Evolutionary conservation across 2,888 invertebrate genomes (phyloP).

Genomic region (Allolobophora icterica): DNA sequence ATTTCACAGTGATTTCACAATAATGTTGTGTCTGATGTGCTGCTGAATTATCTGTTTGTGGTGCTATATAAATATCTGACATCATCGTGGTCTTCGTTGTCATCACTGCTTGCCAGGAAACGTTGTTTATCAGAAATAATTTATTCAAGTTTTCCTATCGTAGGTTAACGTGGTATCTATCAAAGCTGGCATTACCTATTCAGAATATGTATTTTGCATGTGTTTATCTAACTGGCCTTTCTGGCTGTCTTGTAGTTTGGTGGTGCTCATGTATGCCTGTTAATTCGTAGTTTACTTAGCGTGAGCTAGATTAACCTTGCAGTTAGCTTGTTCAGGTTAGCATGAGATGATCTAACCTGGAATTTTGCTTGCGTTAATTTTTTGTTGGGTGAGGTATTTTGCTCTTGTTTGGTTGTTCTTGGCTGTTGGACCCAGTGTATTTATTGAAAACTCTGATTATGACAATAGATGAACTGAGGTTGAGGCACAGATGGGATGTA

Average conservation of each 20-base stretch:
- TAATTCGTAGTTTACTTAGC: background rate
- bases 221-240: background rate
- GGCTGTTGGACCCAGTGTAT: background rate
- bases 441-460: background rate
- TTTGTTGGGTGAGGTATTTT: background rate
- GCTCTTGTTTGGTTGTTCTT: background rate
- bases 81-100: background rate
- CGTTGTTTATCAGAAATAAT: background rate
- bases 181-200: constrained; percentile 10
- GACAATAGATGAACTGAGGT: background rate
- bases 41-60: too few relatives aligned
- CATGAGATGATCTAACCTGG: too few relatives aligned
- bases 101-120: background rate
- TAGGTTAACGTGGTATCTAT: background rate
- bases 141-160: background rate
- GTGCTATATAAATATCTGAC: too few relatives aligned
- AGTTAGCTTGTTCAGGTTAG: too few relatives aligned
- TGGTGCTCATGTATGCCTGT: background rate
- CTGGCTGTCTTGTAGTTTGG: background rate
- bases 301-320: background rate
- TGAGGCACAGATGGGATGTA: background rate
- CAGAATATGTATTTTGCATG: background rate
- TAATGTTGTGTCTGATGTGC: too few relatives aligned
- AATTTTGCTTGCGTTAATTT: background rate
- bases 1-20: too few relatives aligned